Conservation (phyloP, 1,140 invertebrate species). For the Ceratoteleas bidentatus region DNA sequence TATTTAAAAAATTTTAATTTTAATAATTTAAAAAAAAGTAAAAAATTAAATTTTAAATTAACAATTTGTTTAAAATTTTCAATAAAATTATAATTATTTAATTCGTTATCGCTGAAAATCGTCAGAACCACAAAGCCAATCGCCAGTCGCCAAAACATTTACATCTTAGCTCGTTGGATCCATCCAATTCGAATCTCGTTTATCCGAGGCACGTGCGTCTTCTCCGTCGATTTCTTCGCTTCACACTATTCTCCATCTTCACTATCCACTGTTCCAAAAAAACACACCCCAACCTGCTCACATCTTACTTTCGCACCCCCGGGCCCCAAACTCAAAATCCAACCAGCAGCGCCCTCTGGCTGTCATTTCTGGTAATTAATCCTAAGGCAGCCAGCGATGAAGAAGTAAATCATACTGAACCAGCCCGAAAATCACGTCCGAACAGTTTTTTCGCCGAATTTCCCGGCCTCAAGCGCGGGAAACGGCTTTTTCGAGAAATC, state of each 20-base stretch:
- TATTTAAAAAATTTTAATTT: too few relatives aligned
- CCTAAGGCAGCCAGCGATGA: slow-evolving; percentile 1
- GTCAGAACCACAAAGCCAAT: too few relatives aligned
- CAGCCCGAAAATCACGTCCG: too few relatives aligned
- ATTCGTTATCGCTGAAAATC: too few relatives aligned
- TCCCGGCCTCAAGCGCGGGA: too few relatives aligned
- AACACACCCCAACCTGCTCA: neutral
- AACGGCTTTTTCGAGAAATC: too few relatives aligned
- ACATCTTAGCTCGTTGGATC: slow-evolving; percentile 25
- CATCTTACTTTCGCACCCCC: neutral
- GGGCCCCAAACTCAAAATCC: neutral
- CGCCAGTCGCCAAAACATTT: slow-evolving; percentile 16
- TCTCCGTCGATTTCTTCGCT: slow-evolving; percentile 15
- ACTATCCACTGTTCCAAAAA: neutral
- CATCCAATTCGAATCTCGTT: slow-evolving; percentile 18
- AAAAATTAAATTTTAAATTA: too few relatives aligned
- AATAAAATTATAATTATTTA: too few relatives aligned
- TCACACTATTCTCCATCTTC: slow-evolving; percentile 3
- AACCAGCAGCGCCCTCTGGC: neutral
- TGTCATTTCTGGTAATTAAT: slow-evolving; percentile 25
- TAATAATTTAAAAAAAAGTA: too few relatives aligned
- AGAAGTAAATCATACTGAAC: slow-evolving; percentile 16
- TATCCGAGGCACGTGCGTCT: slow-evolving; percentile 50
- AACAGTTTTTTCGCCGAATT: too few relatives aligned
- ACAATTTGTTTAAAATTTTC: too few relatives aligned